Evolutionary conservation across 2,797 vertebrate genomes (phyloP).

Genomic region (Danio choprae): DNA sequence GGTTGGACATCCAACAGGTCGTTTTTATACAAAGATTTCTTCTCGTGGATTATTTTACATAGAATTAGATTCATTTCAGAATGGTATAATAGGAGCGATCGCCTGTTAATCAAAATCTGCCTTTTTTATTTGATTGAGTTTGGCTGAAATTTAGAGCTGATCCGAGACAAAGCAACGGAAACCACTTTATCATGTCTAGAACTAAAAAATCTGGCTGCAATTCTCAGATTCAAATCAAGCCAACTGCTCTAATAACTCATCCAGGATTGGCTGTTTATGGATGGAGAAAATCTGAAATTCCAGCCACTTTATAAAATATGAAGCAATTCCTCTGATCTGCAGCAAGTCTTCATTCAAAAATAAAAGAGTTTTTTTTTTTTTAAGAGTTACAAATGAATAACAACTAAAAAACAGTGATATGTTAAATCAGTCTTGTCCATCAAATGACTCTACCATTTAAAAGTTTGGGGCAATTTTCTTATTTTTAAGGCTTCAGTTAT

Average conservation of each 20-base stretch:
- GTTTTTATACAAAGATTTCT: not conserved
- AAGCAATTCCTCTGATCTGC: not conserved
- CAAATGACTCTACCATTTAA: not conserved
- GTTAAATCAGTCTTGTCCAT: not conserved
- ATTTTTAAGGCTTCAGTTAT: not conserved
- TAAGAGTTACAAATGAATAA: not conserved
- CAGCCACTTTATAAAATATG: not conserved
- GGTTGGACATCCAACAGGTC: not conserved
- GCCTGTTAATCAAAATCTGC: not conserved
- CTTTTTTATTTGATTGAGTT: not conserved
- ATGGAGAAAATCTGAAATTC: not conserved
- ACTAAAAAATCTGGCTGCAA: not conserved
- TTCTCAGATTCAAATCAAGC: not conserved
- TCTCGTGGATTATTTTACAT: slow-evolving; percentile 30
- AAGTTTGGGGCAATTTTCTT: not conserved
- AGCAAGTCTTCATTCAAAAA: not conserved
- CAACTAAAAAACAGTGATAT: not conserved
- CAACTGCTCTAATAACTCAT: not conserved
- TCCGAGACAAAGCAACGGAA: not conserved
- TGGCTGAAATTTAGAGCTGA: not conserved
- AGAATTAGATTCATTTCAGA: not conserved
- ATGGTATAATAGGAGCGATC: not conserved
- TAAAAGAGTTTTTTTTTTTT: too few species aligned
- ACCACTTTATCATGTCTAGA: not conserved
- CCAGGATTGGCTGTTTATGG: not conserved